These are phyloP conservation scores for Arbacia lixula DNA, from an alignment of 53 echinoderm and acorn worm genomes.

Conservation along the genomic window DNA sequence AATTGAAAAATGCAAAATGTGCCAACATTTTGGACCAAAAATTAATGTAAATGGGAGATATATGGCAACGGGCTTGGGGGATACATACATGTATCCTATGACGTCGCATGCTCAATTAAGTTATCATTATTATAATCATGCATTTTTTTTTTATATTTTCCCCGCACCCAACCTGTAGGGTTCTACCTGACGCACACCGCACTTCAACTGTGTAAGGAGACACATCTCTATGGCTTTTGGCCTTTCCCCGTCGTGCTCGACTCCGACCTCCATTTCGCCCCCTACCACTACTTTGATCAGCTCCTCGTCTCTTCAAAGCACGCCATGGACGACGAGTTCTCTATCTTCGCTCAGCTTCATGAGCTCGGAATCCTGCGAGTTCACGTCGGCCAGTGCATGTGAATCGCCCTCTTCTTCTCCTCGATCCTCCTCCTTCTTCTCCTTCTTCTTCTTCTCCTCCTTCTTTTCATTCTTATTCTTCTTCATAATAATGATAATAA, in stretches of 20 bases:
- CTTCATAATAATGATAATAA: too few relatives aligned
- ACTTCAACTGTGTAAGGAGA: neutral
- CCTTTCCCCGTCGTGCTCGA: neutral
- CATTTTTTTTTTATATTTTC: neutral
- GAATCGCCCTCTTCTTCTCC: too few relatives aligned
- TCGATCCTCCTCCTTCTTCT: too few relatives aligned
- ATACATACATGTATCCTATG: too few relatives aligned
- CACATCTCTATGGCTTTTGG: neutral
- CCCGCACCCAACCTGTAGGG: neutral
- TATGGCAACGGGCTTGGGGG: too few relatives aligned
- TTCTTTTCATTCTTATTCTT: too few relatives aligned
- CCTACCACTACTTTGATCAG: conserved; percentile 20
- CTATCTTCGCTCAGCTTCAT: neutral
- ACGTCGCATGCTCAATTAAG: too few relatives aligned
- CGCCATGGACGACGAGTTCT: conserved; percentile 3
- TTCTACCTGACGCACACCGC: neutral
- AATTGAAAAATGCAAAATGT: too few relatives aligned
- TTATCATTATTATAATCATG: too few relatives aligned
- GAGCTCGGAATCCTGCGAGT: neutral
- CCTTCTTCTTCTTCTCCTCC: too few relatives aligned
- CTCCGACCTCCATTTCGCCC: neutral
- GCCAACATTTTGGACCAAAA: too few relatives aligned
- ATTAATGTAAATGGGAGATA: too few relatives aligned
- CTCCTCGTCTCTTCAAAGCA: neutral
- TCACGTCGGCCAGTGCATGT: neutral